Evolutionary conservation across 2,888 invertebrate genomes (phyloP), one percentile per base, ranked within the genome.

Genomic region (Digitonthophagus gazella): DNA sequence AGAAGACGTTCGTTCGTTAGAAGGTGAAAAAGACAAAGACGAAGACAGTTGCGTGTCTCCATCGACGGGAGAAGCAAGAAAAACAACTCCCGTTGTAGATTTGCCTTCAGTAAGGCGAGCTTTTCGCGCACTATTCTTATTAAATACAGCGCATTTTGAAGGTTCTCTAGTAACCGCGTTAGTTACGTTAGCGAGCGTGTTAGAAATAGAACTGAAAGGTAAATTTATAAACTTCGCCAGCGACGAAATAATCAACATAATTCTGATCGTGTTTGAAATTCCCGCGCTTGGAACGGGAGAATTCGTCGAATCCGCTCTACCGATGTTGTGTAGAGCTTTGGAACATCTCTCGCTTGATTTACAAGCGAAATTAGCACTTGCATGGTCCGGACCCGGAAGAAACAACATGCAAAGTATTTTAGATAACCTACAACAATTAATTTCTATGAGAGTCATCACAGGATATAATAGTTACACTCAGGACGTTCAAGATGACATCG

Each of bases 21-120:
- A 92, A 80, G 90, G 89, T 66, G 95, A 96, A 80, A 88, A 90
- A 73, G 96, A 96, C 76, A 96, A 96, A 83, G 96, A 96, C 79
- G 90, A 92, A 76, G 95, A 96, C 77, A 90, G 92, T 76, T 86
- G 89, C 70, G 84, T 72, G 80, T 88, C 78, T 72, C 71, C 74
- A 11, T 74, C 78, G 6, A 81, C 81, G 18, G 78, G 79, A 56
- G 65, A 71, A 56, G 69, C 67, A 5, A 69, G 71, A 28, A 67
- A 71, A 8, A 70, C 69, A 18, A 84, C 85, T 0, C 86, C 84
- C 18, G 11, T 44, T 5, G 85, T 94, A n/a, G 94, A 95, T 81
- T 85, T 93, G 65, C 85, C 86, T 0, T 87, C 92, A 0, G 88
- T 93, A 75, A 85, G 91, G 69, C 85, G 92, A 79, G 89, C 92